Evolutionary conservation across 2,113 vertebrate genomes (phyloP).

Genomic region (Tringa solitaria): DNA sequence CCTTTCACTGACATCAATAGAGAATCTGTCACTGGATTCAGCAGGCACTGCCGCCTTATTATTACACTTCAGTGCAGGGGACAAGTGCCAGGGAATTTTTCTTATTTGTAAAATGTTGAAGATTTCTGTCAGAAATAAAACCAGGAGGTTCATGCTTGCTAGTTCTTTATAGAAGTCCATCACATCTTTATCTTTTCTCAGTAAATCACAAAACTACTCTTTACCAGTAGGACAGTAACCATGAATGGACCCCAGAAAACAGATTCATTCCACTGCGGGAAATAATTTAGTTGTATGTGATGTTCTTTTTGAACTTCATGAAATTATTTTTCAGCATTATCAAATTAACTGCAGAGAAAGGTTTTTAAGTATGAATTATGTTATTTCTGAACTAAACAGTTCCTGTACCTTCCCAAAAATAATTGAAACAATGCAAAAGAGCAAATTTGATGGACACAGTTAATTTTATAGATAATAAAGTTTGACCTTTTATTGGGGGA

Average conservation of each 20-base stretch:
- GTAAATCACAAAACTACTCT: background rate
- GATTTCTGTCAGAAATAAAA: background rate
- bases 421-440: background rate
- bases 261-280: background rate
- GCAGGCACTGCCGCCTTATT: background rate
- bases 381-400: background rate
- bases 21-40: background rate
- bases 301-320: background rate
- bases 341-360: constrained; percentile 6
- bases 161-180: background rate
- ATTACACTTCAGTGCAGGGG: background rate
- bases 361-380: background rate
- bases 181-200: background rate
- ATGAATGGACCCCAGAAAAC: background rate
- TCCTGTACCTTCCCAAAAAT: background rate
- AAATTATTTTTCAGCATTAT: background rate
- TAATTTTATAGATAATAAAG: constrained; percentile 56
- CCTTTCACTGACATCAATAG: background rate
- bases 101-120: background rate
- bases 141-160: background rate
- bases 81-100: background rate
- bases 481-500: constrained; percentile 47
- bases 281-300: background rate
- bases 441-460: background rate
- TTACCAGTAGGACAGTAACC: background rate